A percentile compares a stretch with the other conserved stretches of the same genome.
phyloP scores from a whole-genome alignment of 1,140 invertebrate species.

The Lepidurus arcticus region DNA sequence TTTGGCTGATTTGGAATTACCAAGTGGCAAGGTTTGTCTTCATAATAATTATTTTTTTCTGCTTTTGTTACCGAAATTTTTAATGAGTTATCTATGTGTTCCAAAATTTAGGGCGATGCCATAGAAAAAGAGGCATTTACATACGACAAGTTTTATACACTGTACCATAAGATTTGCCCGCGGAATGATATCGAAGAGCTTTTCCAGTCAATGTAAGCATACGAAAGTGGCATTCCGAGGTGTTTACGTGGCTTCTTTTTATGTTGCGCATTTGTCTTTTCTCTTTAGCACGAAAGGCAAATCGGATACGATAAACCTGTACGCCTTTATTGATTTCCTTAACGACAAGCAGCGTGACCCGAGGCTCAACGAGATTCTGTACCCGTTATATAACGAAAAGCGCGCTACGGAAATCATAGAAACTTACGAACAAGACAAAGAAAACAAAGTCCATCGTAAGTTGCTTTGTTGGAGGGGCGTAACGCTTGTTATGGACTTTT shows the following conservation, averaged over 20 bases:
- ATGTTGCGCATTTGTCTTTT: conserved; percentile 26
- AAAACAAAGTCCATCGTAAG: conserved; percentile 69
- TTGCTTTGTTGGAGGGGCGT: conserved; percentile 34
- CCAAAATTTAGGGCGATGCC: conserved; percentile 66
- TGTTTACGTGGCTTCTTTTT: conserved; percentile 29
- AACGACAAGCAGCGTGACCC: conserved; percentile 99
- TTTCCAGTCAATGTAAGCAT: conserved; percentile 89
- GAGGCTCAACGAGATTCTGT: conserved; percentile 96
- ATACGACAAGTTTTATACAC: conserved; percentile 96
- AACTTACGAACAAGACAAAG: conserved; percentile 85
- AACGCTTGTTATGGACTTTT: not conserved
- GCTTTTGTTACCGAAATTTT: conserved; percentile 1
- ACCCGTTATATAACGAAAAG: conserved; percentile 94
- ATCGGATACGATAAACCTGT: conserved; percentile 74
- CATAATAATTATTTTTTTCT: conserved; percentile 22
- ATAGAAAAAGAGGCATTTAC: conserved; percentile 94
- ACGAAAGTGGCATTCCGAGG: not conserved
- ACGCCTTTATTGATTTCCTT: conserved; percentile 88
- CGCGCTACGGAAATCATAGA: conserved; percentile 87
- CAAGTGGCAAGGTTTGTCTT: conserved; percentile 78
- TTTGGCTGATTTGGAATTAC: conserved; percentile 84
- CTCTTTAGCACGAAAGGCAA: conserved; percentile 75
- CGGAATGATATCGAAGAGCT: conserved; percentile 98
- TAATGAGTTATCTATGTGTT: not conserved
- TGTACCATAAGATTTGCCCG: conserved; percentile 99